Evolutionary conservation across 1,140 invertebrate species (phyloP).

Genomic region (Ectropis grisescens): DNA sequence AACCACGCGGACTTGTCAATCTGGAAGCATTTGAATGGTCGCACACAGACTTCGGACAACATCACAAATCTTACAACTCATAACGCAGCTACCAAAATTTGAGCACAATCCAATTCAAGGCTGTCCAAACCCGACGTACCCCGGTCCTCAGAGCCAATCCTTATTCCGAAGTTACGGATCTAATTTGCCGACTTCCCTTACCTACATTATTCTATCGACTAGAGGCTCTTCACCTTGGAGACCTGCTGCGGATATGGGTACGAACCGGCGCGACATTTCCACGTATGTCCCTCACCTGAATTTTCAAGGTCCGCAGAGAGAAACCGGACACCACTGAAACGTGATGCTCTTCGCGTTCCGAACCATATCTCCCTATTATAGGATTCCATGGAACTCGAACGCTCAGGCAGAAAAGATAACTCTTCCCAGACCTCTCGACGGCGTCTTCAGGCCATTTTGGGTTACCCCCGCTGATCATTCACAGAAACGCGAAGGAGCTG

Average conservation of each 20-base stretch:
- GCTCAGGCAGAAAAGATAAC: slow-evolving; percentile 86
- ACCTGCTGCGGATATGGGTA: slow-evolving; percentile 89
- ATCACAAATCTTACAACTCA: too few relatives aligned
- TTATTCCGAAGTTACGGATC: slow-evolving; percentile 67
- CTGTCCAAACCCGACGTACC: slow-evolving; percentile 76
- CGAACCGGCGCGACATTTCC: slow-evolving; percentile 76
- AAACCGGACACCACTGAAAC: slow-evolving; percentile 78
- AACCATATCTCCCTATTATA: slow-evolving; percentile 79
- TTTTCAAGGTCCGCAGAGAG: slow-evolving; percentile 82
- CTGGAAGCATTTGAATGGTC: too few relatives aligned
- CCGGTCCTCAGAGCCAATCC: slow-evolving; percentile 83
- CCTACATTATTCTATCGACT: slow-evolving; percentile 91
- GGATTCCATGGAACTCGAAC: slow-evolving; percentile 81
- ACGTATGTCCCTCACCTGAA: slow-evolving; percentile 78
- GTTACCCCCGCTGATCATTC: slow-evolving; percentile 62
- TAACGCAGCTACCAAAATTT: too few relatives aligned
- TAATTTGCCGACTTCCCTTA: slow-evolving; percentile 82
- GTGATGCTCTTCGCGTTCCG: slow-evolving; percentile 79
- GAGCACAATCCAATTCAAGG: too few relatives aligned
- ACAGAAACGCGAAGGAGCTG: slow-evolving; percentile 72
- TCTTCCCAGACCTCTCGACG: slow-evolving; percentile 81
- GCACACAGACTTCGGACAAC: too few relatives aligned
- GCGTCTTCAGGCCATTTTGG: slow-evolving; percentile 74
- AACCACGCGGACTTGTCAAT: too few relatives aligned
- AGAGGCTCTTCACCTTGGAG: slow-evolving; percentile 92